Evolutionary conservation across 2,797 vertebrate genomes (phyloP).

Genomic region (Platyrinchus mystaceus): DNA sequence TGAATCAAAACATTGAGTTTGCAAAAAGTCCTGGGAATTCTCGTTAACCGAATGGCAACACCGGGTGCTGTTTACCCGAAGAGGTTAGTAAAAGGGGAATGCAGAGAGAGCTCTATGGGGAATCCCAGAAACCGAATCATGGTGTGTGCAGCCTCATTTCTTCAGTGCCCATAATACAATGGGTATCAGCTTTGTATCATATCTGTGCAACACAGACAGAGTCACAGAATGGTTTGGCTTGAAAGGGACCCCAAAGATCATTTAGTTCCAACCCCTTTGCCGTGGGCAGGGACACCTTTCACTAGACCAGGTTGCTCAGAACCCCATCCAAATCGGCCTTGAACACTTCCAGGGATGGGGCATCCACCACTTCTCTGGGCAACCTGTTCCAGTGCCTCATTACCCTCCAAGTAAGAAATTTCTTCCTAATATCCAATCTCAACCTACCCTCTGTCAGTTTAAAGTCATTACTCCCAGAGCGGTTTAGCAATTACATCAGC

Average conservation of each 20-base stretch:
- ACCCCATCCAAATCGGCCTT: neutral
- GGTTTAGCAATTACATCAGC: neutral
- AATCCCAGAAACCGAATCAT: no score
- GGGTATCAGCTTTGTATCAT: neutral
- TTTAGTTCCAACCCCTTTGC: neutral
- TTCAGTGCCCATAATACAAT: neutral
- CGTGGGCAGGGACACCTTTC: neutral
- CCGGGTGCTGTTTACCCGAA: no score
- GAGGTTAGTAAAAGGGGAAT: no score
- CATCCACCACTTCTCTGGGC: neutral
- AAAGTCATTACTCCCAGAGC: neutral
- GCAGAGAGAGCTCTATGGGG: no score
- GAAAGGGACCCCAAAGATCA: neutral
- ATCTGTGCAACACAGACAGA: neutral
- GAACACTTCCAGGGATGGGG: neutral
- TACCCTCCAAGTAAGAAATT: neutral
- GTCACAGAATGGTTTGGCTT: neutral
- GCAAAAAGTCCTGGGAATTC: no score
- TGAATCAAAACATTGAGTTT: no score
- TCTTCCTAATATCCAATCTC: neutral
- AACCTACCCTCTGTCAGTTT: neutral
- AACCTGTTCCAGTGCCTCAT: neutral
- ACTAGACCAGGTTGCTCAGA: neutral
- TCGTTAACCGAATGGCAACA: no score
- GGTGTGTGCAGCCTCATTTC: no score